Evolutionary conservation across 2,888 invertebrate genomes (phyloP).

Genomic region (Drosophila neonasuta): DNA sequence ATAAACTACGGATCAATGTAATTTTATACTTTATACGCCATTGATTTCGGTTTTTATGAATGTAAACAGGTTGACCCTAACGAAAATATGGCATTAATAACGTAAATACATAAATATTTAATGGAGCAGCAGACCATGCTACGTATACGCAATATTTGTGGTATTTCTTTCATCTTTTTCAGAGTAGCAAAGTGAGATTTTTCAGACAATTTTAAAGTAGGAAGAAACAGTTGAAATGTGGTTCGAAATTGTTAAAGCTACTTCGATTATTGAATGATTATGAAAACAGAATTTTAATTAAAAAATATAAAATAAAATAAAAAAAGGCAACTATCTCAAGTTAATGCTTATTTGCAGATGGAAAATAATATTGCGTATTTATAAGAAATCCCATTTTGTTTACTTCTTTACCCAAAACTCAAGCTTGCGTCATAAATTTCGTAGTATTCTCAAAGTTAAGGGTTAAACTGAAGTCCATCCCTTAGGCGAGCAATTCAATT

Average conservation of each 20-base stretch:
- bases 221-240: not conserved
- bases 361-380: not conserved
- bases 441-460: constrained; percentile 15
- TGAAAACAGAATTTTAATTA: too few species aligned
- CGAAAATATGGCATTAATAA: constrained; percentile 27
- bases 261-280: not conserved
- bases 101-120: constrained; percentile 56
- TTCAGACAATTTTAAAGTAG: not conserved
- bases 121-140: constrained; percentile 27
- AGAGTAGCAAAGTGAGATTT: not conserved
- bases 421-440: not conserved
- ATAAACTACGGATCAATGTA: constrained; percentile 40
- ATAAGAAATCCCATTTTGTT: not conserved
- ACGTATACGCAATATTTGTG: constrained; percentile 42
- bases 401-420: not conserved
- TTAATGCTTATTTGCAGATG: too few species aligned
- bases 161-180: constrained; percentile 35
- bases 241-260: not conserved
- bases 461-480: constrained; percentile 40
- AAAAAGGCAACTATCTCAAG: too few species aligned
- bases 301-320: too few species aligned
- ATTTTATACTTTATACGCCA: constrained; percentile 55
- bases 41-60: constrained; percentile 53
- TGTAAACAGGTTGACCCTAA: constrained; percentile 44
- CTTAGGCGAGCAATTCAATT: constrained; percentile 43